These are phyloP conservation scores for Drosophila baimaii DNA, from an alignment of 1,140 invertebrate species.

Conservation along the genomic window DNA sequence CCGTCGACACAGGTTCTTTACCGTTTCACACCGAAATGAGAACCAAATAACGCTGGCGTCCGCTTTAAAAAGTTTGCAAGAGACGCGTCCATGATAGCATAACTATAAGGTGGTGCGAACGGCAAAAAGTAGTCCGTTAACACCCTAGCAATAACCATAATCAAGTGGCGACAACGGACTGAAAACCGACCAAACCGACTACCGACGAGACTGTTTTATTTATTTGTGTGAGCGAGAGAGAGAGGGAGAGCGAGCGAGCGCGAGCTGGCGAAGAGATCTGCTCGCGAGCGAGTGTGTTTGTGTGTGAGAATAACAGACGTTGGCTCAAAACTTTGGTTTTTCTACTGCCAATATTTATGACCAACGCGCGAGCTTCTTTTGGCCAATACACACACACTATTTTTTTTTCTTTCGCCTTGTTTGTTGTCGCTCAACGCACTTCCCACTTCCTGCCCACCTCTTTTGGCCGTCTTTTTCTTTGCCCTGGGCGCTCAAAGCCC, in stretches of 20 bases:
- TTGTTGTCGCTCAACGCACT: slow-evolving; percentile 42
- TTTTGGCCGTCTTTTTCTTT: neutral
- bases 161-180: neutral
- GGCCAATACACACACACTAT: slow-evolving; percentile 38
- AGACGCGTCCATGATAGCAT: slow-evolving; percentile 30
- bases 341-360: slow-evolving; percentile 15
- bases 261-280: slow-evolving; percentile 6
- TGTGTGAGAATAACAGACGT: slow-evolving; percentile 22
- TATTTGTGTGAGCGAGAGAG: slow-evolving; percentile 9
- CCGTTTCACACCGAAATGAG: slow-evolving; percentile 52
- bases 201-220: slow-evolving; percentile 1
- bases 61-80: slow-evolving; percentile 59
- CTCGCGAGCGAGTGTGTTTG: slow-evolving; percentile 7
- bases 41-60: slow-evolving; percentile 51
- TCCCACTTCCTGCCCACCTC: slow-evolving; percentile 37
- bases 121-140: neutral
- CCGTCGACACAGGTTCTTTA: slow-evolving; percentile 44
- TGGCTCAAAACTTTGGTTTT: slow-evolving; percentile 21
- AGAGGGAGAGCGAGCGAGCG: slow-evolving; percentile 7
- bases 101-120: neutral
- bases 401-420: slow-evolving; percentile 17
- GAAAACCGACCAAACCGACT: too few species aligned
- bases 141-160: neutral
- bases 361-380: slow-evolving; percentile 35
- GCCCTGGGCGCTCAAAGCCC: neutral